Base-by-base conservation (phyloP, 1,140 invertebrate genomes). In the Portunus trituberculatus region DNA sequence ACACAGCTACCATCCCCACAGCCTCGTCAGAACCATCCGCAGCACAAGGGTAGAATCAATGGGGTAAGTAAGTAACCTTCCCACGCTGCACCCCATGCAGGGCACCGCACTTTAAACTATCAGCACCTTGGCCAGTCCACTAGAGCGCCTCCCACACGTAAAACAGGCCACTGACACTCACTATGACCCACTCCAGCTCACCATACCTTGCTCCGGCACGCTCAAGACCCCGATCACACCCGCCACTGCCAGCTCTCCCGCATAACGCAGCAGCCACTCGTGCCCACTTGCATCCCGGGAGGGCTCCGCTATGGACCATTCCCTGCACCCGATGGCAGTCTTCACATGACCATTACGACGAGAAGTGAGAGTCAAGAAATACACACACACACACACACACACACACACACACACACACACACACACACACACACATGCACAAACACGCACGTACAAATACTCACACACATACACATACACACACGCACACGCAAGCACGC, bases 121-220 rank as follows among this genome's bases (percentile, higher is more conserved):
- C 67, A 76, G n/a, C 67, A 76, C 67, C 67, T 76, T 76, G 67
- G 67, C 67, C 67, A 76, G 67, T 76, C 67, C 67, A 76, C 67
- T 76, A n/a, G 20, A 20, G 52, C 52, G 52, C 52, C 52, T 59
- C 52, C 20, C 52, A 76, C 25, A 76, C 67, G 67, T 25, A n/a
- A 76, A 76, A n/a, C n/a, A 76, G 67, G 67, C 25, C 67, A 76
- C 67, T 76, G n/a, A 76, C 67, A 76, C 67, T 20, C 67, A n/a
- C 67, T 76, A n/a, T n/a, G 67, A 76, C 67, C 67, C 67, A 7
- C 52, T 59, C 67, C 67, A 25, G 52, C 67, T 25, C 67, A 76
- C 25, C 67, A n/a, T n/a, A 25, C 67, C 67, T 25, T 0, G 20
- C 67, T n/a, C 67, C 20, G 20, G 67, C 67, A 25, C 67, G 67